These are phyloP conservation scores for Rhinolophus sinicus DNA, from an alignment of 2,113 vertebrate species.

Conservation along the genomic window DNA sequence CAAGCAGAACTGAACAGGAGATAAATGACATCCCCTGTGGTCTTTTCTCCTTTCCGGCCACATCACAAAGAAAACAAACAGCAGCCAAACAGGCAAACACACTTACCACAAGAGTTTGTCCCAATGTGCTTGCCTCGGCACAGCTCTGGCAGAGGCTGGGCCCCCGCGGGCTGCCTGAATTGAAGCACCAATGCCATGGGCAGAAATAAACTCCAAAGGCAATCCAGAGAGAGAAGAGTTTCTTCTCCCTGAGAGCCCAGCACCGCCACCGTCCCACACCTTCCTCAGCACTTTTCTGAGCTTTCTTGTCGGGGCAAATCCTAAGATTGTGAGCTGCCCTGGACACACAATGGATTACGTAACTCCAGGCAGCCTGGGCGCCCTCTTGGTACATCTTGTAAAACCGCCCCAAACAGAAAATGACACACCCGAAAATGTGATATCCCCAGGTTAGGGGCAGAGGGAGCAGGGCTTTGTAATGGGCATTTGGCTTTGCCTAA, in stretches of 20 bases:
- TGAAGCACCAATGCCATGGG: constrained; percentile 69
- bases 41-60: neutral
- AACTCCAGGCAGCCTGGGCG: constrained; percentile 23
- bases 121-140: neutral
- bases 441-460: neutral
- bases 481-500: neutral
- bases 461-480: neutral
- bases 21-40: neutral
- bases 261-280: neutral
- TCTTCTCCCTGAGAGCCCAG: neutral
- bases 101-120: constrained; percentile 56
- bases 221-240: neutral
- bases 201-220: neutral
- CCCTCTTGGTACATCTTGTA: constrained; percentile 60
- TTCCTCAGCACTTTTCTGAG: constrained; percentile 31
- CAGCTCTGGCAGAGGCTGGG: neutral
- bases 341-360: constrained; percentile 52
- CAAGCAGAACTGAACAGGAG: neutral
- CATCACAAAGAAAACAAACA: neutral
- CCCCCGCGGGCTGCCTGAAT: constrained; percentile 24
- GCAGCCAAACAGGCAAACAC: neutral
- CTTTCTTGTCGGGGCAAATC: constrained; percentile 65
- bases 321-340: neutral
- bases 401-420: constrained; percentile 53
- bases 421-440: constrained; percentile 59